phyloP scores from a whole-genome alignment of 2,888 invertebrate genomes.

The Subacronicta megacephala region DNA sequence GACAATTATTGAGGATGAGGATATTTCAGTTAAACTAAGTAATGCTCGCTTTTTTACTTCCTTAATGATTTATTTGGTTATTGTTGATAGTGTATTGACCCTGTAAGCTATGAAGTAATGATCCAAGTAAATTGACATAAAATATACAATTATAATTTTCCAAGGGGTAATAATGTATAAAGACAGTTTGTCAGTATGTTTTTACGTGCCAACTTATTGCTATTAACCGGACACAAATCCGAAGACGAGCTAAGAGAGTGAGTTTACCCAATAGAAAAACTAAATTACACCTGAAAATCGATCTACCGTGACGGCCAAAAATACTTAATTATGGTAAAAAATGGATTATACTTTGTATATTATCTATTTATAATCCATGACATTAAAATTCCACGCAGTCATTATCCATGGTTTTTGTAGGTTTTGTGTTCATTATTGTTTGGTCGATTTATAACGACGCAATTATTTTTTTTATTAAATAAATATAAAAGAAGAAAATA shows the following conservation, averaged over 20 bases:
- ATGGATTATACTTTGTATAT: slow-evolving; percentile 21
- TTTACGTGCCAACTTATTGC: too few species aligned
- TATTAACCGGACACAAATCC: too few species aligned
- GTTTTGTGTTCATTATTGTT: slow-evolving; percentile 22
- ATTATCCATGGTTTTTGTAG: slow-evolving; percentile 33
- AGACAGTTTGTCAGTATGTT: too few species aligned
- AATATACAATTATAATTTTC: too few species aligned
- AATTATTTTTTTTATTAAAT: too few species aligned
- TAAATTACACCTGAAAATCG: too few species aligned
- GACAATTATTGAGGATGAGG: slow-evolving; percentile 16
- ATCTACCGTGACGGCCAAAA: slow-evolving; percentile 3
- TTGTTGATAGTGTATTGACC: slow-evolving; percentile 4
- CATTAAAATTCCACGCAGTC: slow-evolving; percentile 23
- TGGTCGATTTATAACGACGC: too few species aligned
- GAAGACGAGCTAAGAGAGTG: too few species aligned
- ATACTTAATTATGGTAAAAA: slow-evolving; percentile 26
- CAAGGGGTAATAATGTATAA: too few species aligned
- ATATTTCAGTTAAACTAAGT: slow-evolving; percentile 1
- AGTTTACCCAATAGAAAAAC: too few species aligned
- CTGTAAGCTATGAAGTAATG: not conserved
- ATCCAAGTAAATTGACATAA: too few species aligned
- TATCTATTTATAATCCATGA: slow-evolving; percentile 13
- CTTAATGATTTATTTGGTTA: not conserved
- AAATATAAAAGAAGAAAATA: too few species aligned
- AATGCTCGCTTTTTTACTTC: not conserved